phyloP scores from a whole-genome alignment of 2,797 vertebrate species.

The Protonibea diacanthus region DNA sequence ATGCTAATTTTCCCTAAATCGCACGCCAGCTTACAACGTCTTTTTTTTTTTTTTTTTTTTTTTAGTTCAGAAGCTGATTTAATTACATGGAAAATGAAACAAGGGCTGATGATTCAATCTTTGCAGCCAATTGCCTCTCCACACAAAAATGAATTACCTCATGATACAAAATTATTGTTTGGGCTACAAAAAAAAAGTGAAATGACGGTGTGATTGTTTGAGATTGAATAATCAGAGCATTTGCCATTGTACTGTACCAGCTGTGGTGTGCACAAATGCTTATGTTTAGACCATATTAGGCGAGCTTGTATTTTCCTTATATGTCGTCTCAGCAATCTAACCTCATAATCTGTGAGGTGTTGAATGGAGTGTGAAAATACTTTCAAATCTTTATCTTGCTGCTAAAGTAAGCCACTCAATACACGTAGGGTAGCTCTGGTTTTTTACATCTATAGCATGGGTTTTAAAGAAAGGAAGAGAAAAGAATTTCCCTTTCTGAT shows the following conservation, averaged over 20 bases:
- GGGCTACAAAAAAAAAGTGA: conserved; percentile 59
- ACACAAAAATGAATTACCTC: conserved; percentile 76
- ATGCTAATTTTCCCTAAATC: conserved; percentile 84
- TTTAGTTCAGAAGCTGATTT: conserved; percentile 80
- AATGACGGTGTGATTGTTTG: conserved; percentile 53
- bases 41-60: conserved; percentile 60
- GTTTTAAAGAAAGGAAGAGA: conserved; percentile 60
- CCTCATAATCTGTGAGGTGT: conserved; percentile 43
- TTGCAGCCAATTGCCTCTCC: conserved; percentile 75
- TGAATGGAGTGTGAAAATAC: conserved; percentile 35
- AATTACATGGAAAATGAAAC: conserved; percentile 87
- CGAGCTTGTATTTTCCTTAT: conserved; percentile 33
- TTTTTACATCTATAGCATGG: conserved; percentile 65
- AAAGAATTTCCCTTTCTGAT: conserved; percentile 64
- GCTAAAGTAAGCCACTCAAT: conserved; percentile 46
- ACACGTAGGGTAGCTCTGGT: conserved; percentile 49
- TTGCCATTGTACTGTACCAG: conserved; percentile 5
- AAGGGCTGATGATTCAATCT: conserved; percentile 83
- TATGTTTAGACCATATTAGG: conserved; percentile 29
- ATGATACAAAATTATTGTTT: conserved; percentile 74
- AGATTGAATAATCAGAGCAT: conserved; percentile 37
- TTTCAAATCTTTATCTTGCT: conserved; percentile 60
- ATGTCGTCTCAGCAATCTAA: conserved; percentile 33
- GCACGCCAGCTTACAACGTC: conserved; percentile 79
- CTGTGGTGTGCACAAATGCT: conserved; percentile 19